A percentile compares a stretch with the other conserved stretches of the same genome.
Conservation (phyloP, 2,797 vertebrate genomes). For the Malurus leucopterus region DNA sequence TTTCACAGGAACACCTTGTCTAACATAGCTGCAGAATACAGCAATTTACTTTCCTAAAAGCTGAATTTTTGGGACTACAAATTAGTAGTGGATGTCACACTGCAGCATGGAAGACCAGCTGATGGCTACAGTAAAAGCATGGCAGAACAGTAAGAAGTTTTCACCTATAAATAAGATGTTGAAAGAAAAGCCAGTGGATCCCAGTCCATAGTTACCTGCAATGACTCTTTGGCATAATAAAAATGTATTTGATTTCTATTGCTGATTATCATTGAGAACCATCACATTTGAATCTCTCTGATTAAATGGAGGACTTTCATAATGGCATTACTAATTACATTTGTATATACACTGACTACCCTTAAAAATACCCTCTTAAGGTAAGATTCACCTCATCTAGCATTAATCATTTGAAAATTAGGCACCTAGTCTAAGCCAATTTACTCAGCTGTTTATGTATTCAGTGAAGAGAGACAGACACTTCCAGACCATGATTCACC, state of each 20-base stretch:
- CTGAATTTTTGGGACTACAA: background rate
- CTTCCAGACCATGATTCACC: background rate
- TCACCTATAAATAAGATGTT: background rate
- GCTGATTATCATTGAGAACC: background rate
- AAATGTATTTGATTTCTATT: background rate
- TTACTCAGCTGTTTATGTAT: conserved; percentile 8
- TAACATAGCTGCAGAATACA: background rate
- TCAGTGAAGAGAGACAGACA: background rate
- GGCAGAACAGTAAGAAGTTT: background rate
- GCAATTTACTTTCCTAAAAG: background rate
- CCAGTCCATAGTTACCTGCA: background rate
- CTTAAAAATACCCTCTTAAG: conserved; percentile 40
- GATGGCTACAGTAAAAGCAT: background rate
- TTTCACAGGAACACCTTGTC: background rate
- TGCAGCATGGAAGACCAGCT: background rate
- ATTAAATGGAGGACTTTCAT: conserved; percentile 45
- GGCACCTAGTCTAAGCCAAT: conserved; percentile 14
- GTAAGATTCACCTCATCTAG: conserved; percentile 33
- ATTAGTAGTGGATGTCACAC: background rate
- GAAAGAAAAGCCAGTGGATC: background rate
- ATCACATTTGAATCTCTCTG: conserved; percentile 10
- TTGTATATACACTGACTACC: conserved; percentile 35
- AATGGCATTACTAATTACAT: conserved; percentile 30
- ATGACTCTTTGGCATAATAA: background rate
- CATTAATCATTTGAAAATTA: conserved; percentile 48